A percentile compares a stretch with the other conserved stretches of the same genome.
phyloP scores from a whole-genome alignment of 2,113 vertebrate species.

The Aegypius monachus region DNA sequence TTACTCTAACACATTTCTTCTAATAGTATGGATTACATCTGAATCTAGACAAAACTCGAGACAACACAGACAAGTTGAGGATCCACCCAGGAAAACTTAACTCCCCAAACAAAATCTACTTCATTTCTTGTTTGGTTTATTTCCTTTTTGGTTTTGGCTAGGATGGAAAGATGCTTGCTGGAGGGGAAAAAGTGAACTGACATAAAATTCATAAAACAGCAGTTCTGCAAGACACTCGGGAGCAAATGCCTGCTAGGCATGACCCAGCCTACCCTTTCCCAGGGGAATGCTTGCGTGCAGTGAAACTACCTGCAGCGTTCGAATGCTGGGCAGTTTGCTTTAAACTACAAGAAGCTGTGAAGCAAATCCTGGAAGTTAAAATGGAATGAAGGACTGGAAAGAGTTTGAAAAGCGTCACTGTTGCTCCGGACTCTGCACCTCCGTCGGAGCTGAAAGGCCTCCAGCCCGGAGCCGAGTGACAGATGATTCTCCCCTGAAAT shows the following conservation, averaged over 20 bases:
- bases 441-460: constrained; percentile 60
- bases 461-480: constrained; percentile 54
- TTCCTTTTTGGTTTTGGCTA: not conserved
- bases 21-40: not conserved
- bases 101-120: not conserved
- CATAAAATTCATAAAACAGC: fast-evolving
- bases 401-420: constrained; percentile 46
- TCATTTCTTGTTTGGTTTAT: not conserved
- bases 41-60: not conserved
- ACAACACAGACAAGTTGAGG: not conserved
- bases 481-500: constrained; percentile 72
- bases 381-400: not conserved
- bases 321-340: not conserved
- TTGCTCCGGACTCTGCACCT: constrained; percentile 36
- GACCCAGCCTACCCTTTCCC: not conserved
- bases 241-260: not conserved
- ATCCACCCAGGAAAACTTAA: not conserved
- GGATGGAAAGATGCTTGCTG: not conserved
- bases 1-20: not conserved
- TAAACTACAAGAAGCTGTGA: not conserved
- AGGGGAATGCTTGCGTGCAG: not conserved
- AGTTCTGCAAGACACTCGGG: fast-evolving
- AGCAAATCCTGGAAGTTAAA: not conserved
- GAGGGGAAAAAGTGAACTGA: not conserved
- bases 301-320: not conserved